Evolutionary conservation across 2,888 invertebrate genomes (phyloP).

Genomic region (Tubiluchus corallicola): DNA sequence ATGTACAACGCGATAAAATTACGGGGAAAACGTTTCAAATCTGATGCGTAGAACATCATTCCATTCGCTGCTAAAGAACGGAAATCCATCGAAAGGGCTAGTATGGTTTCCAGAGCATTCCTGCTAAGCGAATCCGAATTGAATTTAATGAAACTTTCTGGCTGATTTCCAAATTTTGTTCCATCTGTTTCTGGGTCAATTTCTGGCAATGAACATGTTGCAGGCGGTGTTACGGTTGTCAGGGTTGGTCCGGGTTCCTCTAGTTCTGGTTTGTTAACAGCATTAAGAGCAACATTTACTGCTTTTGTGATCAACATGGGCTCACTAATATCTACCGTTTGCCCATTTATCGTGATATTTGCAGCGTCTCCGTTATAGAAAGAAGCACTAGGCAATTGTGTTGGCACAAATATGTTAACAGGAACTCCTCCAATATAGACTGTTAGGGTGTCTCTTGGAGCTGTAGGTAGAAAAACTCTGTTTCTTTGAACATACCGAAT

Average conservation of each 20-base stretch:
- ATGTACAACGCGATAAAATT: not conserved
- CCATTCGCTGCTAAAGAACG: constrained; percentile 66
- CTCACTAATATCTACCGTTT: not conserved
- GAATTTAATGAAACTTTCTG: not conserved
- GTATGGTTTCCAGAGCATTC: constrained; percentile 47
- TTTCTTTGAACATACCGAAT: not conserved
- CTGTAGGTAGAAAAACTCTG: not conserved
- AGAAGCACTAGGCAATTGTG: not conserved
- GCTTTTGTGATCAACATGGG: not conserved
- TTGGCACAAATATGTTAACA: not conserved
- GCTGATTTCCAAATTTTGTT: not conserved
- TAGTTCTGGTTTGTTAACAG: no score
- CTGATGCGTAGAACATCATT: constrained; percentile 62
- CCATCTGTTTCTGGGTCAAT: not conserved
- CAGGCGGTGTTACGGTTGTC: not conserved
- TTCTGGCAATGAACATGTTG: not conserved
- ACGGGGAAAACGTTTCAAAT: constrained; percentile 39
- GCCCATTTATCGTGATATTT: not conserved
- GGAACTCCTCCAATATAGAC: not conserved
- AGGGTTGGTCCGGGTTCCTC: no score
- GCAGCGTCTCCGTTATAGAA: not conserved
- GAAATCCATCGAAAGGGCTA: constrained; percentile 56
- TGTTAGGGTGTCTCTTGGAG: no score
- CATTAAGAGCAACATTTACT: not conserved
- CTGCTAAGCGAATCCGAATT: not conserved